Percentiles rank a stretch among this genome's conserved stretches.
Evolutionary conservation across 2,888 invertebrate genomes (phyloP).

Genomic region (Exephanes ischioxanthus): DNA sequence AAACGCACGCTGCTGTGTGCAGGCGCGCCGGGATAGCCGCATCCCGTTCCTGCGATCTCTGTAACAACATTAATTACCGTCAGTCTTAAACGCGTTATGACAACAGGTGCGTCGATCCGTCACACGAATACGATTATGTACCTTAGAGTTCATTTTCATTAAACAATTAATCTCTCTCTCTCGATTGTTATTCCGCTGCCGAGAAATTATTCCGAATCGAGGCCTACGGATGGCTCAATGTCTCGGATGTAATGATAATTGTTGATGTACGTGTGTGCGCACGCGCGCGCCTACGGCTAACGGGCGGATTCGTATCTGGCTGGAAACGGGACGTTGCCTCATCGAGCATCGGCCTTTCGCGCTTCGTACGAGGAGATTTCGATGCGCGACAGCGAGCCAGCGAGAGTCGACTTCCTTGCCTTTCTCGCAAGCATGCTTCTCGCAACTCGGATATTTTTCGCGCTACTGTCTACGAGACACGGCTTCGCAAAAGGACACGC

Average conservation of each 20-base stretch:
- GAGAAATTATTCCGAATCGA: neutral
- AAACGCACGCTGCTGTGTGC: constrained; percentile 94
- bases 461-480: neutral
- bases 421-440: constrained; percentile 11
- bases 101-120: neutral
- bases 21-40: constrained; percentile 96
- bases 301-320: constrained; percentile 44
- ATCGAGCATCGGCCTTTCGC: constrained; percentile 66
- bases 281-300: constrained; percentile 15
- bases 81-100: neutral
- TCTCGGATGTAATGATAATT: constrained; percentile 6
- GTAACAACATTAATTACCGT: constrained; percentile 36
- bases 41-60: constrained; percentile 83
- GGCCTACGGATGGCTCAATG: neutral
- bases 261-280: constrained; percentile 12
- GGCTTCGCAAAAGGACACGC: neutral
- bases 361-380: constrained; percentile 43
- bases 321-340: constrained; percentile 66
- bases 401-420: neutral
- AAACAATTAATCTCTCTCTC: neutral
- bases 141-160: neutral
- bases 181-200: neutral
- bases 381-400: constrained; percentile 21
- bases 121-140: neutral
- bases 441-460: neutral